phyloP scores from a whole-genome alignment of 2,888 invertebrate genomes.

The Mechanitis mazaeus region DNA sequence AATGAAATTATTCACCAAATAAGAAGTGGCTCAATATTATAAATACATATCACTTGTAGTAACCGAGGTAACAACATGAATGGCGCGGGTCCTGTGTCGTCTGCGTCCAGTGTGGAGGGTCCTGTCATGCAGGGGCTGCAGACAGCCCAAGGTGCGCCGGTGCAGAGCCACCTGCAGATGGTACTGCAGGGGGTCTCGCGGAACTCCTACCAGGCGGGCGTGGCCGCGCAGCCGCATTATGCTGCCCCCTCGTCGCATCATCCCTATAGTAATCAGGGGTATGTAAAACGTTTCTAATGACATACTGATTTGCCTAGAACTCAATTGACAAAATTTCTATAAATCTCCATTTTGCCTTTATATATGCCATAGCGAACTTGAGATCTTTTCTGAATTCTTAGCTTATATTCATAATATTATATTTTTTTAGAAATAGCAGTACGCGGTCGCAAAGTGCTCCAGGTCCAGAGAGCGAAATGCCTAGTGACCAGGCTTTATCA shows the following conservation, averaged over 20 bases:
- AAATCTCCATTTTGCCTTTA: not conserved
- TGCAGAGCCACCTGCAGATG: slow-evolving; percentile 65
- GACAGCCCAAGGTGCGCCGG: slow-evolving; percentile 21
- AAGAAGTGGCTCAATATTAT: not conserved
- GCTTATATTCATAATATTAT: not conserved
- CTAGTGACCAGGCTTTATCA: slow-evolving; percentile 84
- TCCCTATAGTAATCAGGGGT: slow-evolving; percentile 41
- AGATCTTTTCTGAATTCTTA: not conserved
- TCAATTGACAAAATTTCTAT: not conserved
- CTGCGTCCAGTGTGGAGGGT: slow-evolving; percentile 28
- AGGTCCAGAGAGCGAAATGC: slow-evolving; percentile 52
- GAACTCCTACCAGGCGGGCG: slow-evolving; percentile 42
- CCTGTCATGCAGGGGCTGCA: slow-evolving; percentile 24
- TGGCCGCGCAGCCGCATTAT: slow-evolving; percentile 36
- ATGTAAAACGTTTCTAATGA: not conserved
- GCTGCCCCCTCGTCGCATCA: slow-evolving; percentile 47
- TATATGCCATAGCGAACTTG: not conserved
- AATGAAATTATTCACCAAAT: no score
- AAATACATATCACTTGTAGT: slow-evolving; percentile 13
- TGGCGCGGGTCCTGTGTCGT: slow-evolving; percentile 37
- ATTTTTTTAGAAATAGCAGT: slow-evolving; percentile 47
- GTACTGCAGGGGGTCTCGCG: slow-evolving; percentile 67
- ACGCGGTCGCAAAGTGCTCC: slow-evolving; percentile 46
- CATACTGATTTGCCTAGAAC: not conserved
- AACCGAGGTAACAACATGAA: slow-evolving; percentile 54